A percentile compares a stretch with the other conserved stretches of the same genome.
Conservation (phyloP, 1,140 invertebrate genomes). For the Drosophila eugracilis region DNA sequence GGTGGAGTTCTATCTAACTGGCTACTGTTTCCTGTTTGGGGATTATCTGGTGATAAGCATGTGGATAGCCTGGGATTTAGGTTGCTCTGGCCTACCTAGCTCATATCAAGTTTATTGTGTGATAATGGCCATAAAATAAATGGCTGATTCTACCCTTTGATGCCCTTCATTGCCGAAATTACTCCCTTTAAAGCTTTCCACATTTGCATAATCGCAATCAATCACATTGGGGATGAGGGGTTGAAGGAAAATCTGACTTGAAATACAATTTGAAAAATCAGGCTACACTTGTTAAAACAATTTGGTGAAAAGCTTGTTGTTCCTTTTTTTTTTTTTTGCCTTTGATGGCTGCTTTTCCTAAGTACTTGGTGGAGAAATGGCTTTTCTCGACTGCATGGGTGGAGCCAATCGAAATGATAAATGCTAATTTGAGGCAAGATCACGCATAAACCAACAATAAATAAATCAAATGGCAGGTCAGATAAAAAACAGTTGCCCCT, state of each 20-base stretch:
- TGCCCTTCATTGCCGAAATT: slow-evolving; percentile 7
- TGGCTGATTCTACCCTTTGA: slow-evolving; percentile 13
- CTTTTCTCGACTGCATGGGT: slow-evolving; percentile 8
- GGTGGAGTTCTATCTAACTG: background rate
- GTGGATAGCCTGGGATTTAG: slow-evolving; percentile 15
- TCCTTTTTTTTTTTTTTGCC: slow-evolving; percentile 2
- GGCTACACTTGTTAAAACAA: slow-evolving; percentile 76
- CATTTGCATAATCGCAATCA: slow-evolving; percentile 79
- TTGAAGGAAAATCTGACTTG: slow-evolving; percentile 4
- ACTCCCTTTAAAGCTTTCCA: slow-evolving; percentile 6
- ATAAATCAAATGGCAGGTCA: slow-evolving; percentile 82
- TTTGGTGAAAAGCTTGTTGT: slow-evolving; percentile 43
- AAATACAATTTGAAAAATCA: slow-evolving; percentile 75
- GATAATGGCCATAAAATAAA: slow-evolving; percentile 64
- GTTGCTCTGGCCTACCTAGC: slow-evolving; percentile 44
- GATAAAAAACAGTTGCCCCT: slow-evolving; percentile 70
- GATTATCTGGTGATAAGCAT: slow-evolving; percentile 53
- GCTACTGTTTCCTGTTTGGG: slow-evolving; percentile 44
- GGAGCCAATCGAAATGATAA: slow-evolving; percentile 73
- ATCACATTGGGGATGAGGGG: slow-evolving; percentile 40
- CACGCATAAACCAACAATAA: slow-evolving; percentile 84
- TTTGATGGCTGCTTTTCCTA: slow-evolving; percentile 5
- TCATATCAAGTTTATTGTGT: slow-evolving; percentile 72
- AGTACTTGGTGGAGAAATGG: slow-evolving; percentile 31
- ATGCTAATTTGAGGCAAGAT: slow-evolving; percentile 84